Percentiles rank a stretch among this genome's conserved stretches.
Conservation (phyloP, 2,797 vertebrate species). For the Catostomus latipinnis region DNA sequence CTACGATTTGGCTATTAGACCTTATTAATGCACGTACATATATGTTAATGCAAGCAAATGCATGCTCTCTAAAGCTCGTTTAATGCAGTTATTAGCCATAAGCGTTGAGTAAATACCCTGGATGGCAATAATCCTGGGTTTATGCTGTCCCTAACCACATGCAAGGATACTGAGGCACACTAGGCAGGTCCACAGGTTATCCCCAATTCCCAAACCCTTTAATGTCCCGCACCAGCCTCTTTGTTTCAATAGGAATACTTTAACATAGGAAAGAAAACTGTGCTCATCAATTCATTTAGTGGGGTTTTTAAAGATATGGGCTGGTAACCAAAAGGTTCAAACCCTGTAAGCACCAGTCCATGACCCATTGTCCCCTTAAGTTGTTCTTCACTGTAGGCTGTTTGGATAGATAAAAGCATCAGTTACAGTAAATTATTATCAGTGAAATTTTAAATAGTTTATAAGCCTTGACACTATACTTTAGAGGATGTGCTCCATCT, state of each 20-base stretch:
- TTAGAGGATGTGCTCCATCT: neutral
- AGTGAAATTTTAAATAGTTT: no score
- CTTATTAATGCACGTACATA: neutral
- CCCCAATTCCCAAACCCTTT: neutral
- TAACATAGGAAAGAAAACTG: no score
- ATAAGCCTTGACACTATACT: neutral
- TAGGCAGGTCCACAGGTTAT: slow-evolving; percentile 38
- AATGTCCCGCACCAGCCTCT: no score
- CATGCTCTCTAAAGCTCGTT: neutral
- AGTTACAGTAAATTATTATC: no score
- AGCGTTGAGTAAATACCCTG: slow-evolving; percentile 38
- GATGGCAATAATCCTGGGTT: slow-evolving; percentile 47
- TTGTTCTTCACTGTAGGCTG: no score
- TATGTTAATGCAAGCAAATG: neutral
- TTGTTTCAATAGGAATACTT: no score
- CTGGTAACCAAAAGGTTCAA: no score
- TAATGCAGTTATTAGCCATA: slow-evolving; percentile 24
- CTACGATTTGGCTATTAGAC: neutral
- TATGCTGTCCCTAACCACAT: slow-evolving; percentile 40
- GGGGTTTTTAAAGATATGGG: no score
- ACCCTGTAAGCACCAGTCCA: no score
- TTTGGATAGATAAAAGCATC: no score
- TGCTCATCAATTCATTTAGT: no score
- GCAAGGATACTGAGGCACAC: slow-evolving; percentile 12
- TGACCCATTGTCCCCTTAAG: no score